These are phyloP conservation scores for Peucedramus taeniatus DNA, from an alignment of 2,113 vertebrate genomes.

Conservation along the genomic window DNA sequence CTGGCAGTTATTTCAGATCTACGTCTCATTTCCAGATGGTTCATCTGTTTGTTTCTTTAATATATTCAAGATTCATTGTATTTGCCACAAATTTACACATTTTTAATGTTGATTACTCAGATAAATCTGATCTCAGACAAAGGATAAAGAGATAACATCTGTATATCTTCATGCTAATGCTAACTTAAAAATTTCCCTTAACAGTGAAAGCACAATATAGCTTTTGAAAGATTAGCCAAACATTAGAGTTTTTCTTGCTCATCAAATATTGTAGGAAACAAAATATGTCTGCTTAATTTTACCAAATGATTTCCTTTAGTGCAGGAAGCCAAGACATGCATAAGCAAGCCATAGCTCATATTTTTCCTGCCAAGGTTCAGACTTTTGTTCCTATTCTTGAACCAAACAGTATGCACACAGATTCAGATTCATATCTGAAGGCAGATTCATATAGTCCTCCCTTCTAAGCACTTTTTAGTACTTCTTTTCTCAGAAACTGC, in stretches of 20 bases:
- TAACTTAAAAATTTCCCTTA: background rate
- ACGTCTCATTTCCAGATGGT: constrained; percentile 52
- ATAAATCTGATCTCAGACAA: constrained; percentile 46
- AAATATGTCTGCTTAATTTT: background rate
- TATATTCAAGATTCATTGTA: constrained; percentile 47
- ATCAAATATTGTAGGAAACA: background rate
- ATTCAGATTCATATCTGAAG: no score
- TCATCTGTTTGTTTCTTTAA: constrained; percentile 56
- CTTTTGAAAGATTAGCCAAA: background rate
- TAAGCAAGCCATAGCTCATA: background rate
- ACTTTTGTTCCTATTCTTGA: background rate
- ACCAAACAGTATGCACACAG: background rate
- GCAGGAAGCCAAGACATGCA: background rate
- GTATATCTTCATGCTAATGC: background rate
- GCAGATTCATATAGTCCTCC: background rate
- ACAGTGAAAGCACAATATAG: background rate
- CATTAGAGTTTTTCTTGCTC: background rate
- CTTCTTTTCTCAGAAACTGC: background rate
- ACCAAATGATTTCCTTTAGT: background rate
- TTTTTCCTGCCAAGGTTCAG: background rate
- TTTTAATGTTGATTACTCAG: constrained; percentile 45
- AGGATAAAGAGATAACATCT: constrained; percentile 35
- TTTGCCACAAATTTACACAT: constrained; percentile 47
- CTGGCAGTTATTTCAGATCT: constrained; percentile 41
- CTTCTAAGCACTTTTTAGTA: background rate